phyloP scores from a whole-genome alignment of 2,888 invertebrate species.

The Cepaea hortensis region DNA sequence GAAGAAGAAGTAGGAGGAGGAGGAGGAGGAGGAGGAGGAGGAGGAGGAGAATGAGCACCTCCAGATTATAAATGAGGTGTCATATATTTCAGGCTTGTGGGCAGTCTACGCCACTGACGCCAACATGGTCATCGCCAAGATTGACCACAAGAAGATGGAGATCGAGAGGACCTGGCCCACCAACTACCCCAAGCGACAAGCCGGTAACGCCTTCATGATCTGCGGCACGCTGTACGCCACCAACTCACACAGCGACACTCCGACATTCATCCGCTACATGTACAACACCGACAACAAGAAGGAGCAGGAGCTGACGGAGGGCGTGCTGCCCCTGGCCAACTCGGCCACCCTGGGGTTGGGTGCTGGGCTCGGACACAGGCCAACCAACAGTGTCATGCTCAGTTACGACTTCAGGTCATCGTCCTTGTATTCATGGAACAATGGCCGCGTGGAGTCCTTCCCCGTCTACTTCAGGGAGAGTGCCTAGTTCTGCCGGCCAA shows the following conservation, averaged over 20 bases:
- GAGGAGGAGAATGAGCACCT: no score
- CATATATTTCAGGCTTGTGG: slow-evolving; percentile 35
- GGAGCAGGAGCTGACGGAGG: slow-evolving; percentile 54
- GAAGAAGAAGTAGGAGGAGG: no score
- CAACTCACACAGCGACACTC: slow-evolving; percentile 60
- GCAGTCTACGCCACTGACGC: slow-evolving; percentile 61
- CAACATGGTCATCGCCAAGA: slow-evolving; percentile 65
- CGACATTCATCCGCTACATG: slow-evolving; percentile 64
- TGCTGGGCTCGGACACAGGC: background rate
- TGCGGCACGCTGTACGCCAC: slow-evolving; percentile 71
- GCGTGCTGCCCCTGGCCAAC: slow-evolving; percentile 59
- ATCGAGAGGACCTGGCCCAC: slow-evolving; percentile 67
- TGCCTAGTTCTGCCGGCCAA: background rate
- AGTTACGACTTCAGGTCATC: slow-evolving; percentile 66
- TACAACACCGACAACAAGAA: slow-evolving; percentile 65
- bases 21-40: no score
- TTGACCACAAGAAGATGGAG: slow-evolving; percentile 62
- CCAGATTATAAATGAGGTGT: no score
- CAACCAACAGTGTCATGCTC: slow-evolving; percentile 60
- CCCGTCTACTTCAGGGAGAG: slow-evolving; percentile 58
- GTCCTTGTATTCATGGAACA: slow-evolving; percentile 68
- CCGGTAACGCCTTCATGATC: slow-evolving; percentile 69
- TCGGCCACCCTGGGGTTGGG: slow-evolving; percentile 17
- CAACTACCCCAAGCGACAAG: slow-evolving; percentile 60
- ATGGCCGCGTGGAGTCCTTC: slow-evolving; percentile 62